Conservation (phyloP, 2,113 vertebrate species). For the Antennarius striatus region DNA sequence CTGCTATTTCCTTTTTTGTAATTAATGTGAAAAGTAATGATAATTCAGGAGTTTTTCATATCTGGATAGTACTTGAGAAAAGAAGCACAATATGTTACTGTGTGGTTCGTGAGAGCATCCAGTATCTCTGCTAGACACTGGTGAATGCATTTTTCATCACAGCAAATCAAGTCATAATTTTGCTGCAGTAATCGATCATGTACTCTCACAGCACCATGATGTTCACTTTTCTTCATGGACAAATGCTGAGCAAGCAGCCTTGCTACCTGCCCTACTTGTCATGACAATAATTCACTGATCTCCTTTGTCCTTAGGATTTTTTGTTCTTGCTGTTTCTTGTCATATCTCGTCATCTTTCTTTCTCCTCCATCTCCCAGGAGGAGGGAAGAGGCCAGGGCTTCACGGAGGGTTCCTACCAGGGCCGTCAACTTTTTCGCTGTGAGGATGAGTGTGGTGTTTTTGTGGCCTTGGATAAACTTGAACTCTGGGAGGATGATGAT, state of each 20-base stretch:
- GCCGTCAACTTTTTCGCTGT: slow-evolving; percentile 94
- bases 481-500: slow-evolving; percentile 88
- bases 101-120: slow-evolving; percentile 14
- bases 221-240: slow-evolving; percentile 31
- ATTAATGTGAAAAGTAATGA: neutral
- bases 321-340: neutral
- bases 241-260: slow-evolving; percentile 50
- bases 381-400: slow-evolving; percentile 96
- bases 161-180: slow-evolving; percentile 27
- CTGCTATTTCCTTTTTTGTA: neutral
- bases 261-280: slow-evolving; percentile 33
- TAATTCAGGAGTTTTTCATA: slow-evolving; percentile 5
- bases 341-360: slow-evolving; percentile 14
- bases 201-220: slow-evolving; percentile 39
- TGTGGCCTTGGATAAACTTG: slow-evolving; percentile 95
- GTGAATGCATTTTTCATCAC: slow-evolving; percentile 25
- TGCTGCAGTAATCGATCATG: slow-evolving; percentile 62
- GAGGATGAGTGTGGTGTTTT: slow-evolving; percentile 98
- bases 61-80: neutral
- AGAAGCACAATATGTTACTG: slow-evolving; percentile 1
- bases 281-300: slow-evolving; percentile 44
- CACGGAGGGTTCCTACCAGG: slow-evolving; percentile 96
- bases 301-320: neutral
- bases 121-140: slow-evolving; percentile 7
- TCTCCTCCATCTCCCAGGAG: slow-evolving; percentile 80